These are phyloP conservation scores for Babyrousa celebensis DNA, from an alignment of 2,797 vertebrate genomes.

Conservation along the genomic window DNA sequence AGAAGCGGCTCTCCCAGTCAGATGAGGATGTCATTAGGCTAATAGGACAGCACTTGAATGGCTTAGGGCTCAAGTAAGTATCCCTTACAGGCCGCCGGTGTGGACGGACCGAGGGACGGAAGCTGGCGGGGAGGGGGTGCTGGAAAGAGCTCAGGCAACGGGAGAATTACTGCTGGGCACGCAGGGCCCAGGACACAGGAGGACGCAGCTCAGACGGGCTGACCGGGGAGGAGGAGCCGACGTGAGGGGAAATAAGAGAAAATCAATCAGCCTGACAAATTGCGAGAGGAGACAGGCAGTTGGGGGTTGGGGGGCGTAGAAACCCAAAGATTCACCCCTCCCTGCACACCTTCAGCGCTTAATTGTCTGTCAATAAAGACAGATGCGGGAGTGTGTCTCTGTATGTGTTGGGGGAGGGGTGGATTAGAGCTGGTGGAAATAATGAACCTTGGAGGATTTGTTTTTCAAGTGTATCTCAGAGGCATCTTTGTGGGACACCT, in stretches of 20 bases:
- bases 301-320: neutral
- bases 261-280: neutral
- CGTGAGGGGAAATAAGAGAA: neutral
- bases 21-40: slow-evolving; percentile 99
- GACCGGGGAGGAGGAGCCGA: neutral
- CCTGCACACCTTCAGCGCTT: slow-evolving; percentile 59
- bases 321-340: neutral
- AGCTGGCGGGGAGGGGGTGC: slow-evolving; percentile 50
- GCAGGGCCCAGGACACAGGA: neutral
- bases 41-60: slow-evolving; percentile 99
- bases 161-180: neutral
- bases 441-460: slow-evolving; percentile 82
- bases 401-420: slow-evolving; percentile 76
- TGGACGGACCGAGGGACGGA: slow-evolving; percentile 77
- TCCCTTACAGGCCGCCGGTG: slow-evolving; percentile 15
- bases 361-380: slow-evolving; percentile 69
- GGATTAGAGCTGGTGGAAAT: slow-evolving; percentile 73
- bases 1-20: slow-evolving; percentile 97
- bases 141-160: neutral
- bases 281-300: neutral
- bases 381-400: slow-evolving; percentile 34
- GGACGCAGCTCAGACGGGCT: slow-evolving; percentile 20
- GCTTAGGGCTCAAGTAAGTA: slow-evolving; percentile 99
- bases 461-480: slow-evolving; percentile 77
- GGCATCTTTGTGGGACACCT: slow-evolving; percentile 86